These are phyloP conservation scores for Euthynnus affinis DNA, from an alignment of 2,797 vertebrate genomes.

Conservation along the genomic window DNA sequence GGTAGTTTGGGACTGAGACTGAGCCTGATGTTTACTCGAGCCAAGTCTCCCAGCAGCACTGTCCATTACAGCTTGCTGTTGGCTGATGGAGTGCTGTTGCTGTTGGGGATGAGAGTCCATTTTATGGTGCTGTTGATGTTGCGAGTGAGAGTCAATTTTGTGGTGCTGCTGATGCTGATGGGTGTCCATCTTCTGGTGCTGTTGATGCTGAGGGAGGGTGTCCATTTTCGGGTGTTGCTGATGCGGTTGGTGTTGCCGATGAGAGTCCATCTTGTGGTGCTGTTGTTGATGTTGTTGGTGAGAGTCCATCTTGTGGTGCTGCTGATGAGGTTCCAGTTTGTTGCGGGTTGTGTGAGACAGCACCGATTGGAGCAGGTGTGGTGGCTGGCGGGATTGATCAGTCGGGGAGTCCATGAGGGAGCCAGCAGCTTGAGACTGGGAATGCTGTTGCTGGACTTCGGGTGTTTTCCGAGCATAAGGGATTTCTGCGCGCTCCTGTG, in stretches of 20 bases:
- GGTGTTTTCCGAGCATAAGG: slow-evolving; percentile 87
- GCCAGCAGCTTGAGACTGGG: slow-evolving; percentile 85
- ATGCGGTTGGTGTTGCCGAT: slow-evolving; percentile 74
- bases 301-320: slow-evolving; percentile 82
- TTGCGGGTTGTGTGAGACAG: slow-evolving; percentile 90
- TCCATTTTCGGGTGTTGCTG: slow-evolving; percentile 82
- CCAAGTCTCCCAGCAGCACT: slow-evolving; percentile 84
- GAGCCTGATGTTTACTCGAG: slow-evolving; percentile 79
- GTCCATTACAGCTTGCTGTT: slow-evolving; percentile 90
- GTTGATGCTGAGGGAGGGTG: slow-evolving; percentile 77
- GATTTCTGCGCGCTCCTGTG: slow-evolving; percentile 87
- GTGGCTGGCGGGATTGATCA: slow-evolving; percentile 84
- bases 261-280: slow-evolving; percentile 80
- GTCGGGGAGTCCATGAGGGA: slow-evolving; percentile 90
- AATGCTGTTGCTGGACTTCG: slow-evolving; percentile 83
- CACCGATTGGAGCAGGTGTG: slow-evolving; percentile 90
- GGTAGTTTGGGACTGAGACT: slow-evolving; percentile 86
- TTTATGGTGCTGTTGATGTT: slow-evolving; percentile 76
- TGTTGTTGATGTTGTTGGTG: slow-evolving; percentile 73
- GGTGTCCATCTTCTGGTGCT: slow-evolving; percentile 74
- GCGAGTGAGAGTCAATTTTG: slow-evolving; percentile 67
- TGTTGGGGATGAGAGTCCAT: slow-evolving; percentile 77
- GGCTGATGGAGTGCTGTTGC: slow-evolving; percentile 86
- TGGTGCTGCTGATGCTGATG: slow-evolving; percentile 76
- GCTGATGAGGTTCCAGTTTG: slow-evolving; percentile 81